Evolutionary conservation across 2,113 vertebrate genomes (phyloP).

Genomic region (Tychaedon coryphoeus): DNA sequence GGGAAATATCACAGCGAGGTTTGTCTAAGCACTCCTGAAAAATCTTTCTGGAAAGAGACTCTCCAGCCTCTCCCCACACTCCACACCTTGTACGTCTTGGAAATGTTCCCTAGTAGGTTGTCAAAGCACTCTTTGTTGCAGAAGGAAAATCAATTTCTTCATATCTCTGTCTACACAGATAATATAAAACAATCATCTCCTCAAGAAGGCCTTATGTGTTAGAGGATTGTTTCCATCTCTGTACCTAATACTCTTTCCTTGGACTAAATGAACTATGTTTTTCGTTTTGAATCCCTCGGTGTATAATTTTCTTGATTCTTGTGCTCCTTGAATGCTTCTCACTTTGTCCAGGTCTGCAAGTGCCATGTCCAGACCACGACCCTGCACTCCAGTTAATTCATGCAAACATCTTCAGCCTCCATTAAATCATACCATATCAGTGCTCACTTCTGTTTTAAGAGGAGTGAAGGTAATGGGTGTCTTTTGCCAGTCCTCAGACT

Average conservation of each 20-base stretch:
- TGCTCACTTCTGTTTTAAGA: neutral
- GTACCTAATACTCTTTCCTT: neutral
- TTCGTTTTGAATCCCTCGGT: neutral
- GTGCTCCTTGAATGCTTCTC: neutral
- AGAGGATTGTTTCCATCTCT: neutral
- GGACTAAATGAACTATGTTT: neutral
- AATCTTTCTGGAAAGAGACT: neutral
- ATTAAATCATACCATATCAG: neutral
- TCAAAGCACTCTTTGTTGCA: slow-evolving; percentile 23
- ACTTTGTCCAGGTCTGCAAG: neutral
- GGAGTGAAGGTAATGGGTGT: neutral
- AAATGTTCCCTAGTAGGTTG: neutral
- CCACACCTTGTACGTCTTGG: neutral
- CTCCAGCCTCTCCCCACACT: neutral
- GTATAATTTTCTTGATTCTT: neutral
- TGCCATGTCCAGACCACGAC: neutral
- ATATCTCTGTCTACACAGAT: neutral
- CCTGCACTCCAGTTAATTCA: neutral
- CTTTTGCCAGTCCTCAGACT: neutral
- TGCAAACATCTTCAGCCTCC: neutral
- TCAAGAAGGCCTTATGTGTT: neutral
- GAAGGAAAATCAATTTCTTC: slow-evolving; percentile 8
- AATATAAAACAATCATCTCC: neutral
- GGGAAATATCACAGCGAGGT: neutral
- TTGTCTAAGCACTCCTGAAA: neutral